phyloP scores from a whole-genome alignment of 2,113 vertebrate species.

The Odobenus rosmarus region DNA sequence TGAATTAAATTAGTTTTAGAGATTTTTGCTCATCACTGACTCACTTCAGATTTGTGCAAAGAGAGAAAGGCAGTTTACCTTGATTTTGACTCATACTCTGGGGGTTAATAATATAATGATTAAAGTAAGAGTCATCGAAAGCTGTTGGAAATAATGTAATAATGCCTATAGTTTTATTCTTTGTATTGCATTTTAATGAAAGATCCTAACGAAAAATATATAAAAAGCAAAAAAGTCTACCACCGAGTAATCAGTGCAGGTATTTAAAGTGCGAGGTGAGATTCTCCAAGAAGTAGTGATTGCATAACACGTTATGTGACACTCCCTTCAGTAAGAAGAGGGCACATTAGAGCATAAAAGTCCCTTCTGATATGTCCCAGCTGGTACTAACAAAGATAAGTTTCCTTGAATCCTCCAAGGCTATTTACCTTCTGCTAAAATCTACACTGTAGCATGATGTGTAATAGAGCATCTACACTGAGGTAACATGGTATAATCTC shows the following conservation, averaged over 20 bases:
- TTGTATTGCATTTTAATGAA: conserved; percentile 6
- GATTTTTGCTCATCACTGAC: conserved; percentile 36
- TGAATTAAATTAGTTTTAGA: conserved; percentile 39
- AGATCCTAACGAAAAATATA: conserved; percentile 18
- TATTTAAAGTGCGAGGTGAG: conserved; percentile 2
- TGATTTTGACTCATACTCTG: conserved; percentile 50
- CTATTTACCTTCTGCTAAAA: not conserved
- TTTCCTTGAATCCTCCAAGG: not conserved
- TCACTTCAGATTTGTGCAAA: conserved; percentile 30
- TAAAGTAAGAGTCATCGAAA: conserved; percentile 1
- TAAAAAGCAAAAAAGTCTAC: not conserved
- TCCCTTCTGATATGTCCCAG: not conserved
- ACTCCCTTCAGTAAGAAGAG: not conserved
- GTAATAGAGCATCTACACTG: not conserved
- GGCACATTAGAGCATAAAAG: not conserved
- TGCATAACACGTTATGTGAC: not conserved
- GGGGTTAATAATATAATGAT: conserved; percentile 20
- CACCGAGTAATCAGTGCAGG: not conserved
- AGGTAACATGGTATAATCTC: not conserved
- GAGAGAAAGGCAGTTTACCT: conserved; percentile 14
- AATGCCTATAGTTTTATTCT: not conserved
- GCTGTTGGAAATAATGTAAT: not conserved
- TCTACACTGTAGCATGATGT: not conserved
- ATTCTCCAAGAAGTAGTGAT: conserved; percentile 32
- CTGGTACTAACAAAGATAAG: not conserved